These are phyloP conservation scores for Drosophila crucigera DNA, from an alignment of 2,888 invertebrate genomes.

Conservation along the genomic window DNA sequence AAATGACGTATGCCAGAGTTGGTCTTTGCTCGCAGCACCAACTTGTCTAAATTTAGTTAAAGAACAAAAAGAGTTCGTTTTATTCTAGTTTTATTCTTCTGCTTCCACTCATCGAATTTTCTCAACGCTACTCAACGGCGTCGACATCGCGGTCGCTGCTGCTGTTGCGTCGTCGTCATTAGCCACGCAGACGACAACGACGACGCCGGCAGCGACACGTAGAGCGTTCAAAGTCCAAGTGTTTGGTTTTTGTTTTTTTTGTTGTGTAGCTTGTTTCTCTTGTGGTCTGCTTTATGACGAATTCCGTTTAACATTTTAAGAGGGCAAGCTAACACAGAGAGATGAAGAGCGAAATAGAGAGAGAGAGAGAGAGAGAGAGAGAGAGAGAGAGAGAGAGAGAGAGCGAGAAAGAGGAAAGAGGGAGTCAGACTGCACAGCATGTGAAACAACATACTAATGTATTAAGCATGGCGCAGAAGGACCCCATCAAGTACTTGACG, in stretches of 20 bases:
- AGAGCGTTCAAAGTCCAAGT: slow-evolving; percentile 66
- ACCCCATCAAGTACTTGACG: slow-evolving; percentile 9
- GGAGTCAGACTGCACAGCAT: not conserved
- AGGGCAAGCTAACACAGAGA: slow-evolving; percentile 4
- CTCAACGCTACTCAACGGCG: slow-evolving; percentile 29
- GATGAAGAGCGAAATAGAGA: not conserved
- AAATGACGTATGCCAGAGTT: slow-evolving; percentile 62
- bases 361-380: not conserved
- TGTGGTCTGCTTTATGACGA: slow-evolving; percentile 55
- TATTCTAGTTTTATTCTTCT: slow-evolving; percentile 30
- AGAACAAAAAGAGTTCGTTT: slow-evolving; percentile 43
- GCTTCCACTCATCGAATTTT: slow-evolving; percentile 54
- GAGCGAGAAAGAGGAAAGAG: not conserved
- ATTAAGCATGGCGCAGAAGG: slow-evolving; percentile 4
- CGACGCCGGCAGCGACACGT: slow-evolving; percentile 58
- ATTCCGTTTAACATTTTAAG: slow-evolving; percentile 41
- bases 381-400: not conserved
- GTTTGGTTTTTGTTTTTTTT: slow-evolving; percentile 43
- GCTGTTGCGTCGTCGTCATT: slow-evolving; percentile 48
- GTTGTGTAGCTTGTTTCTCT: slow-evolving; percentile 32
- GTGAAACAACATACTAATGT: not conserved
- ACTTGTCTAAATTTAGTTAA: slow-evolving; percentile 64
- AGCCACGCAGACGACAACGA: slow-evolving; percentile 51
- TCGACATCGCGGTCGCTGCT: slow-evolving; percentile 11
- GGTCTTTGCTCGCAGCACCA: slow-evolving; percentile 49